Evolutionary conservation across 1,140 invertebrate species (phyloP).

Genomic region (Diorhabda sublineata): DNA sequence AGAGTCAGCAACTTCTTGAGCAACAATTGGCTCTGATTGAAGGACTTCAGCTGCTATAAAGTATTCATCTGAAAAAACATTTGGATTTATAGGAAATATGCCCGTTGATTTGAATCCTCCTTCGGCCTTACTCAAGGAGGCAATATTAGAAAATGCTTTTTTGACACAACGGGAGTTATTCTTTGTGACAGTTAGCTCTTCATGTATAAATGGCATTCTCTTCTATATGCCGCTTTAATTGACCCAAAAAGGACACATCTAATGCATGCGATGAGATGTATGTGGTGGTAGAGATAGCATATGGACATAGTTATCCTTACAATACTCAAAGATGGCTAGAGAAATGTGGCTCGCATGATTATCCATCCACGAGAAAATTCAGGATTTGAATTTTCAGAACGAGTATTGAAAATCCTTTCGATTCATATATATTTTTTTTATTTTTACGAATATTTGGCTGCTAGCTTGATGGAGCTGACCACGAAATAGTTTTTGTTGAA

Average conservation of each 20-base stretch:
- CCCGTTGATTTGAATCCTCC: constrained; percentile 24
- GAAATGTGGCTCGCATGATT: constrained; percentile 34
- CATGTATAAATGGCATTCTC: constrained; percentile 24
- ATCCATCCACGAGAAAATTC: constrained; percentile 17
- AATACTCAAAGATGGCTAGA: constrained; percentile 9
- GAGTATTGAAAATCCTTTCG: no score
- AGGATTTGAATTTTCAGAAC: no score
- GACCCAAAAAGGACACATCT: constrained; percentile 24
- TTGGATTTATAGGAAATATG: constrained; percentile 28
- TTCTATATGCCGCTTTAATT: constrained; percentile 15
- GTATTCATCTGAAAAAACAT: constrained; percentile 23
- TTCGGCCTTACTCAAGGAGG: constrained; percentile 24
- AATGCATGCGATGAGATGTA: constrained; percentile 23
- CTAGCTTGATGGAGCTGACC: no score
- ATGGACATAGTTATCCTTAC: constrained; percentile 14
- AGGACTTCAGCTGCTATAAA: constrained; percentile 23
- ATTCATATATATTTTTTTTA: no score
- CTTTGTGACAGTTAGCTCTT: constrained; percentile 24
- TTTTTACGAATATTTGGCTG: no score
- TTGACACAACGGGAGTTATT: constrained; percentile 23
- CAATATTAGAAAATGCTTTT: constrained; percentile 23
- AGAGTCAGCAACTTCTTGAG: no score
- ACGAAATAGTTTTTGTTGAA: no score
- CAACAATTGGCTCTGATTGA: not conserved
- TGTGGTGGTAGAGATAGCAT: constrained; percentile 13